Evolutionary conservation across 2,888 invertebrate species (phyloP), one percentile per base, ranked within the genome.

Genomic region (Lottia gigantea): DNA sequence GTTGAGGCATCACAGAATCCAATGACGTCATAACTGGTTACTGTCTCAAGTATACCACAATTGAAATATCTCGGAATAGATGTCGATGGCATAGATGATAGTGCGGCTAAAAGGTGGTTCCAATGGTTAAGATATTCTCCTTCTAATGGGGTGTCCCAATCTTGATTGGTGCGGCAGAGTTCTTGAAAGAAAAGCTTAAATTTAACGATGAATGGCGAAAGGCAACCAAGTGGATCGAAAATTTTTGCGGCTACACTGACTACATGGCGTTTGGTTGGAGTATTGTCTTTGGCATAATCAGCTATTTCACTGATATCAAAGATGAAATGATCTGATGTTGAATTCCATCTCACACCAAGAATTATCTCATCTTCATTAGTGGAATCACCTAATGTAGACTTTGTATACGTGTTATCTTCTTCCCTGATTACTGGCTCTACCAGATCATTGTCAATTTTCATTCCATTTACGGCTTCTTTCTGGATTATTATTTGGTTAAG

Each of bases 1-100:
- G 49, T 49, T 49, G 49, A 49, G 12, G 49, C 49, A 49, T 49
- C 49, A 19, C 49, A 49, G 19, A 49, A 49, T 49, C 49, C 49
- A 16, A 49, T 19, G 8, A 49, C 7, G 19, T 31, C 31, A 31
- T 31, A 31, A 31, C 31, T 31, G 3, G 31, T 31, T 31, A 31
- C 31, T 31, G 31, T 31, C 31, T 31, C 31, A 31, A 31, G 31
- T 31, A 31, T 31, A 31, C 31, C 31, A 6, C 6, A 31, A 31
- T 31, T 31, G 31, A 31, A 31, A 31, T 31, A 31, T 31, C 31
- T 31, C 6, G 31, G 31, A 31, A 31, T 31, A 31, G 31, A 31
- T 31, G 31, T 31, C 31, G 19, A 55, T 55, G 55, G 55, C 12
- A n/a, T n/a, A n/a, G n/a, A n/a, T n/a, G n/a, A n/a, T n/a, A n/a